Evolutionary conservation across 2,888 invertebrate genomes (phyloP).

Genomic region (Hypsopygia costalis): DNA sequence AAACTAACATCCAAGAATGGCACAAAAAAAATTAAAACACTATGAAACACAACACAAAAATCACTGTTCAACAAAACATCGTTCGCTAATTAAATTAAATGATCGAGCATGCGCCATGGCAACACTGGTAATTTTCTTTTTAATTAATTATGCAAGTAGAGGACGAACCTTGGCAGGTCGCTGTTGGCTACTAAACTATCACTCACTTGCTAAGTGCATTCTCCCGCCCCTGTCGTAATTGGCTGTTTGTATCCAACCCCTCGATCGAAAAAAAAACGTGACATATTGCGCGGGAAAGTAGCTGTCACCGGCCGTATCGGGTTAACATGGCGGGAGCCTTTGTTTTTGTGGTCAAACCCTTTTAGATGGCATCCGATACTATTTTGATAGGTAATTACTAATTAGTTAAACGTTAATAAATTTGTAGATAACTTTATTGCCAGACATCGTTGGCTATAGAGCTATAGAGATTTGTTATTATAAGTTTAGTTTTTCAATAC

Average conservation of each 20-base stretch:
- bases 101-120: conserved; percentile 61
- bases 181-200: conserved; percentile 73
- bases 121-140: conserved; percentile 28
- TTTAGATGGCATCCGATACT: conserved; percentile 57
- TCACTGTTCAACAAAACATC: conserved; percentile 58
- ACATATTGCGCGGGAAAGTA: conserved; percentile 77
- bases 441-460: too few relatives aligned
- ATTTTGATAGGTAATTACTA: conserved; percentile 49
- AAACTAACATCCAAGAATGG: conserved; percentile 35
- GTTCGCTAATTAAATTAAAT: conserved; percentile 72
- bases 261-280: conserved; percentile 68
- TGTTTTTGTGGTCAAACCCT: conserved; percentile 65
- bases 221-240: conserved; percentile 72
- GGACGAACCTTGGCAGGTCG: conserved; percentile 59
- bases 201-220: conserved; percentile 63
- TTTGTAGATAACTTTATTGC: too few relatives aligned
- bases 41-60: conserved; percentile 56
- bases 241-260: conserved; percentile 79
- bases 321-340: conserved; percentile 55
- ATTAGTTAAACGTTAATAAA: not conserved
- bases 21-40: conserved; percentile 30
- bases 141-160: conserved; percentile 15
- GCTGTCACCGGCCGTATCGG: conserved; percentile 63
- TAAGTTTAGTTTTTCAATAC: too few relatives aligned
- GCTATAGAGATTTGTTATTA: too few relatives aligned